A percentile compares a stretch with the other conserved stretches of the same genome.
phyloP scores from a whole-genome alignment of 2,888 invertebrate genomes.

The Nezara viridula region DNA sequence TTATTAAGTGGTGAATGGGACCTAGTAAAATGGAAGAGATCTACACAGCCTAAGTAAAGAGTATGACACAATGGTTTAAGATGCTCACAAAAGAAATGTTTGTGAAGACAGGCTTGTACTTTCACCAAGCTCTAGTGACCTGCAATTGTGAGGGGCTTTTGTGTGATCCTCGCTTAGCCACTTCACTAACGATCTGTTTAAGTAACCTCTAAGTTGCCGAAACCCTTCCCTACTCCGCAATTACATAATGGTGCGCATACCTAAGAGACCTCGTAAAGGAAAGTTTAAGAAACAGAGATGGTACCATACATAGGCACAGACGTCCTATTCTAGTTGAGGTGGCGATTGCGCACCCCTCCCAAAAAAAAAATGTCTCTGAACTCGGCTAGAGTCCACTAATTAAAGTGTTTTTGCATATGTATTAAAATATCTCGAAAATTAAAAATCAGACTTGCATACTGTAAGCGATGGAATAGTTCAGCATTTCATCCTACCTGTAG shows the following conservation, averaged over 20 bases:
- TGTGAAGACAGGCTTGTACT: not conserved
- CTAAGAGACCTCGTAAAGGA: not conserved
- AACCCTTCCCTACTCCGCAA: not conserved
- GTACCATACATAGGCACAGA: not conserved
- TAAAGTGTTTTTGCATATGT: no score
- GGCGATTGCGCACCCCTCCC: no score
- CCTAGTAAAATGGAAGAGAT: not conserved
- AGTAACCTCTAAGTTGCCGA: not conserved
- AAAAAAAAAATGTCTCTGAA: no score
- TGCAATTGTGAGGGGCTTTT: not conserved
- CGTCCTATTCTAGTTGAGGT: no score
- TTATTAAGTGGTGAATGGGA: not conserved
- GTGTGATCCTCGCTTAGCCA: not conserved
- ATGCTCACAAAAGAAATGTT: constrained; percentile 6
- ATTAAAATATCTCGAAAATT: no score
- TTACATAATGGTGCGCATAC: not conserved
- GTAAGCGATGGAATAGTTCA: no score
- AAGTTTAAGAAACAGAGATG: not conserved
- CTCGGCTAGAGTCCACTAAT: no score
- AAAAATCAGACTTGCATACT: no score
- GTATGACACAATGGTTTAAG: constrained; percentile 6
- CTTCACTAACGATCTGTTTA: constrained; percentile 5
- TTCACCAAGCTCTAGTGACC: not conserved
- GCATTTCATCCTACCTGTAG: no score
- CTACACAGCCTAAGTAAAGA: not conserved